These are phyloP conservation scores for Strix aluco DNA, from an alignment of 2,113 vertebrate genomes.

Conservation along the genomic window DNA sequence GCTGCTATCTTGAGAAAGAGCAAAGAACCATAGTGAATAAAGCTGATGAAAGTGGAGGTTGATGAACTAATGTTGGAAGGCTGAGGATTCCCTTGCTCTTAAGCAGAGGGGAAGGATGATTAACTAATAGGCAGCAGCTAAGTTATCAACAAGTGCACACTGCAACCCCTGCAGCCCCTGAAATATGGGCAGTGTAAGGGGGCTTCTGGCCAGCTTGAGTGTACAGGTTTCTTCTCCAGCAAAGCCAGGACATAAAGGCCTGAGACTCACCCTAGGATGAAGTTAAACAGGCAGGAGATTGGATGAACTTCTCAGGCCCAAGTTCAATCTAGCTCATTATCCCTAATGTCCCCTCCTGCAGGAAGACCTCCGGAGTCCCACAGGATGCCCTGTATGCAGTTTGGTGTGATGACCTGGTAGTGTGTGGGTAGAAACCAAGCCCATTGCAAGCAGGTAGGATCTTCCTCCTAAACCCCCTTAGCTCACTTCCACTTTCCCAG, in stretches of 20 bases:
- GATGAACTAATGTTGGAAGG: neutral
- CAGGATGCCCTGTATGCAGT: neutral
- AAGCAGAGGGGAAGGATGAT: neutral
- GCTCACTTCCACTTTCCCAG: neutral
- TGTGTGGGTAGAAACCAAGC: neutral
- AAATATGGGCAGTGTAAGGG: neutral
- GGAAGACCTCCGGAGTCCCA: neutral
- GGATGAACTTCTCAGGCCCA: neutral
- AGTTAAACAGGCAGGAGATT: neutral
- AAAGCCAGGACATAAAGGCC: neutral
- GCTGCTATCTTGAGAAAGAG: neutral
- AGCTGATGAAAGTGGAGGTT: neutral
- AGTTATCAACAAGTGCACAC: neutral
- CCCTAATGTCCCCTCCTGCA: fast-evolving
- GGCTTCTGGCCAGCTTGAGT: neutral
- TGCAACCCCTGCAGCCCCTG: neutral
- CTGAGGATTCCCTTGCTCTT: neutral
- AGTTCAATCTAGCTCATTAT: neutral
- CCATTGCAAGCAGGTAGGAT: neutral
- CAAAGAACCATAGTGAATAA: neutral
- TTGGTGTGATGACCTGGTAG: neutral
- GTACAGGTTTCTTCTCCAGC: neutral
- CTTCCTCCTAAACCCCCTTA: neutral
- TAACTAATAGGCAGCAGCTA: neutral
- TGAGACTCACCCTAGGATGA: neutral